Evolutionary conservation across 2,113 vertebrate species (phyloP), one percentile per base, ranked within the genome.

Genomic region (Hypomesus transpacificus): DNA sequence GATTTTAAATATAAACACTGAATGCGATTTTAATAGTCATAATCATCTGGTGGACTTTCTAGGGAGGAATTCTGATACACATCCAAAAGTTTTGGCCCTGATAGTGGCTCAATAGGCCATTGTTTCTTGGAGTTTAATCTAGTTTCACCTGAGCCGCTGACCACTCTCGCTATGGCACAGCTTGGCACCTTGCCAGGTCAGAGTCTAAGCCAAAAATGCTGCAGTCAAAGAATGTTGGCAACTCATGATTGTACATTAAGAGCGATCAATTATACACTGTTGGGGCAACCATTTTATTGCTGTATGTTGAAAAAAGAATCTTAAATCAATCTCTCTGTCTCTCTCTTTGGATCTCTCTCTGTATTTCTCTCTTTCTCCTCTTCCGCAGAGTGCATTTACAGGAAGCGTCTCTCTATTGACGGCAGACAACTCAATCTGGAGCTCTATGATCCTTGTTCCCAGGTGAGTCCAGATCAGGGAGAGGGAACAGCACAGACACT

Each of bases 361-460:
- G 17, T n/a, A 2, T 64, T 2, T 64, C 28, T 64, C 17, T 64
- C 31, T 28, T 5, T 58, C 26, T 4, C n/a, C 3, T 5, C 21
- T 17, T 1, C 16, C 81, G 3, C 79, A 96, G 95, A 96, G 85
- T 94, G 93, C 72, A 91, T 95, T 72, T 96, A 95, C 81, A 92
- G 87, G 52, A 95, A 95, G 60, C 89, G 91, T 57, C 80, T 95
- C 73, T 91, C 81, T 68, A 80, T 96, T 84, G 94, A 95, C 70
- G 94, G 94, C 61, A 92, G 90, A 60, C 92, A 92, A 74, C 85
- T 93, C 51, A 92, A 93, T 69, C 83, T 95, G 39, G 94, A 95
- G 86, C 93, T 95, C 68, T 94, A 93, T 69, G 94, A 96, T 69
- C 91, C 93, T 2, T 95, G 93, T 70, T 93, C 93, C 57, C 94